Evolutionary conservation across 2,797 vertebrate genomes (phyloP).

Genomic region (Tokudaia tokunoshimensis): DNA sequence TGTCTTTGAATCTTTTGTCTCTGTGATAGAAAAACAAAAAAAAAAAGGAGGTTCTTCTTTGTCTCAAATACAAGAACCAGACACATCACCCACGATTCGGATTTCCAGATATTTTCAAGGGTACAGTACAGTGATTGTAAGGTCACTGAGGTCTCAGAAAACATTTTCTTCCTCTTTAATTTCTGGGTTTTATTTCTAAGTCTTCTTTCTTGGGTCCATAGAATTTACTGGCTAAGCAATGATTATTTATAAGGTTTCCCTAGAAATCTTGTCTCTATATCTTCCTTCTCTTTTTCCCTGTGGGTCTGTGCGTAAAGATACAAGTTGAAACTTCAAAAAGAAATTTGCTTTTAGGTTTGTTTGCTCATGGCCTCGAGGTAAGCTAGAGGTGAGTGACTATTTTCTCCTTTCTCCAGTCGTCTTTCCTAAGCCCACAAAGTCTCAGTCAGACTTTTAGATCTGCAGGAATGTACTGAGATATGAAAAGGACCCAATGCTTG

Average conservation of each 20-base stretch:
- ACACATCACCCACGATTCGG: background rate
- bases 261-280: background rate
- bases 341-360: slow-evolving; percentile 31
- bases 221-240: background rate
- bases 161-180: background rate
- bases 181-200: slow-evolving; percentile 8
- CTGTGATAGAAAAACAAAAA: background rate
- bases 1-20: background rate
- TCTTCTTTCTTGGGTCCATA: background rate
- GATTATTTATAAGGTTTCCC: background rate
- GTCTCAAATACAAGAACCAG: background rate
- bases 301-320: background rate
- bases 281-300: background rate
- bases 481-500: background rate
- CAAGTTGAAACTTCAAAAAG: slow-evolving; percentile 24
- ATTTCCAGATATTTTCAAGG: background rate
- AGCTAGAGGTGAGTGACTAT: background rate
- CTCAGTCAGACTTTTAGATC: background rate
- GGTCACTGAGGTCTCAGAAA: background rate
- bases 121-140: background rate
- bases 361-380: background rate
- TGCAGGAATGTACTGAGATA: background rate
- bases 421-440: background rate
- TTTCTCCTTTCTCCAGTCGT: background rate
- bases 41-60: background rate